Percentiles rank a stretch among this genome's conserved stretches.
Evolutionary conservation across 2,797 vertebrate genomes (phyloP).

Genomic region (Hoplostethus mediterraneus): DNA sequence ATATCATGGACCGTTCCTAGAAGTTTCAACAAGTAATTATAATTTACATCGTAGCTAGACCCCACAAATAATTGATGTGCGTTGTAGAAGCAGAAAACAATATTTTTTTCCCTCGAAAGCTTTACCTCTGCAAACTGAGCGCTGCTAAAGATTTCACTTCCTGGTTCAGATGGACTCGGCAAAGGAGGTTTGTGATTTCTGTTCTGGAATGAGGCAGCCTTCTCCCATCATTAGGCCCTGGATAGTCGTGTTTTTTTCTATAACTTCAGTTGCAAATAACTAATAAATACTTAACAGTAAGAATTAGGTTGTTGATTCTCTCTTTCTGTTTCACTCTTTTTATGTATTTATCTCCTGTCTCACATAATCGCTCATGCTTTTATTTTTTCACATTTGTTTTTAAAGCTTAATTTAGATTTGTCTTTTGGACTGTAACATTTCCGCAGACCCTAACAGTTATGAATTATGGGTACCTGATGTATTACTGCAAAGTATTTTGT

Average conservation of each 20-base stretch:
- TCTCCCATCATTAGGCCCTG: not conserved
- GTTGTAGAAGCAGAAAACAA: not conserved
- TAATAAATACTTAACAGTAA: not conserved
- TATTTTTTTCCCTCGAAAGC: constrained; percentile 1
- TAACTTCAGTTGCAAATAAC: not conserved
- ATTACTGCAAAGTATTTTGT: no score
- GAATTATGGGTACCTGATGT: no score
- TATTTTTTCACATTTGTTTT: not conserved
- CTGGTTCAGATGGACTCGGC: constrained; percentile 17
- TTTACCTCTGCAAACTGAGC: not conserved
- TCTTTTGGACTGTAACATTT: no score
- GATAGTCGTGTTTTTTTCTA: no score
- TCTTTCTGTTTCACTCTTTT: not conserved
- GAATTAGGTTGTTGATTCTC: no score
- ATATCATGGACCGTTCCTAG: constrained; percentile 33
- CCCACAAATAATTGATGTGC: not conserved
- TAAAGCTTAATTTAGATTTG: not conserved
- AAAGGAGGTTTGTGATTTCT: not conserved
- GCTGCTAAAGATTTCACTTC: constrained; percentile 39
- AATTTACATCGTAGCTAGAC: no score
- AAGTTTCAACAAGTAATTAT: not conserved
- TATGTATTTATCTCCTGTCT: not conserved
- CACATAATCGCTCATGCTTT: not conserved
- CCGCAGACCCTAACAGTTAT: no score
- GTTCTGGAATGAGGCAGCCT: not conserved